Percentiles rank a stretch among this genome's conserved stretches.
These are phyloP conservation scores for Podotricha telesiphe DNA, from an alignment of 2,888 invertebrate genomes.

Conservation along the genomic window DNA sequence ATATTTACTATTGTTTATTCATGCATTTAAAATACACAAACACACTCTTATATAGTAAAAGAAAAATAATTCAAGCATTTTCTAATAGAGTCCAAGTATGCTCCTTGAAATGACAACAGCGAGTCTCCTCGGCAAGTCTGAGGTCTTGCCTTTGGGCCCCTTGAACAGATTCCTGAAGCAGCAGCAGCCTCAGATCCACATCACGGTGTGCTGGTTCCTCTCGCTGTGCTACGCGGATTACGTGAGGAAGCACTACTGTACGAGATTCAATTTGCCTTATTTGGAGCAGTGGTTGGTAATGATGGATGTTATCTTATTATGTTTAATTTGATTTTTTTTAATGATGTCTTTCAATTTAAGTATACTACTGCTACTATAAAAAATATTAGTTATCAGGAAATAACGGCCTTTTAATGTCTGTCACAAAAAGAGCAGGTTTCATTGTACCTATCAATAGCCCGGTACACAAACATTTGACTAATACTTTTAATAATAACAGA, in stretches of 20 bases:
- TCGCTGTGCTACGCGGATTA: conserved; percentile 78
- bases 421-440: too few species aligned
- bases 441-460: too few species aligned
- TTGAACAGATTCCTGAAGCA: conserved; percentile 69
- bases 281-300: conserved; percentile 76
- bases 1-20: too few species aligned
- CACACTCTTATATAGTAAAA: too few species aligned
- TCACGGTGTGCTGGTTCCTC: conserved; percentile 79
- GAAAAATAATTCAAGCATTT: background rate
- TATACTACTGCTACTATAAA: too few species aligned
- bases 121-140: conserved; percentile 65
- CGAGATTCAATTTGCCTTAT: conserved; percentile 73
- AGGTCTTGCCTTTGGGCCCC: conserved; percentile 65
- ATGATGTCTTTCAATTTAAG: too few species aligned
- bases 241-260: conserved; percentile 74
- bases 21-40: too few species aligned
- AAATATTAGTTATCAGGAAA: too few species aligned
- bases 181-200: conserved; percentile 78
- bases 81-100: conserved; percentile 67
- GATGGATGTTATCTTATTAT: background rate
- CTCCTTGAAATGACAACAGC: conserved; percentile 76
- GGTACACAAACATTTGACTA: too few species aligned
- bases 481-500: too few species aligned
- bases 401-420: too few species aligned
- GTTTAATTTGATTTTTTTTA: too few species aligned